phyloP scores from a whole-genome alignment of 2,113 vertebrate genomes.

The Lophochroa leadbeateri region DNA sequence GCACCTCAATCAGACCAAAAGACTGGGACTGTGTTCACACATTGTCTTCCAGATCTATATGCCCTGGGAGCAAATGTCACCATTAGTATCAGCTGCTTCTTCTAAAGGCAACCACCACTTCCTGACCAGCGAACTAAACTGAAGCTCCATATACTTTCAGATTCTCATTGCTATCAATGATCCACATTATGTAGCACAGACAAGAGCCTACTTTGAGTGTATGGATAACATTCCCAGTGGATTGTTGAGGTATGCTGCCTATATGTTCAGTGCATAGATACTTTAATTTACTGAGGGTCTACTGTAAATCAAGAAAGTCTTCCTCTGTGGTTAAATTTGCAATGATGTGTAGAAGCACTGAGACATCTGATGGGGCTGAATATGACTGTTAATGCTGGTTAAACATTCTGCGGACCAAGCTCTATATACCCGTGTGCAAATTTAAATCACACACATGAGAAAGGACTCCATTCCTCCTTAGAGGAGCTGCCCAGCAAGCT shows the following conservation, averaged over 20 bases:
- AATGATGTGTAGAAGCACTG: background rate
- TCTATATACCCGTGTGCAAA: rapidly evolving
- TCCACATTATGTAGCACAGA: background rate
- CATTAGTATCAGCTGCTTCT: background rate
- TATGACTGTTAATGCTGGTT: background rate
- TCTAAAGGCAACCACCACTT: background rate
- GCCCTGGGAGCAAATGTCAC: background rate
- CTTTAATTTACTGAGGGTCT: background rate
- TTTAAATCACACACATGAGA: rapidly evolving
- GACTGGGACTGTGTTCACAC: rapidly evolving
- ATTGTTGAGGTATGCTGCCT: background rate
- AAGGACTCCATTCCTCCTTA: background rate
- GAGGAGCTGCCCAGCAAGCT: background rate
- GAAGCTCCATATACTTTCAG: background rate
- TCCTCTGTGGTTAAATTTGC: background rate
- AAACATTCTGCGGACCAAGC: background rate
- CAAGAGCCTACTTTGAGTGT: background rate
- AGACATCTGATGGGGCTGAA: background rate
- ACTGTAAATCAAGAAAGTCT: background rate
- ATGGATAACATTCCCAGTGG: background rate
- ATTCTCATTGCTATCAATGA: background rate
- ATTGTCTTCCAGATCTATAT: background rate
- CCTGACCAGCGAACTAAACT: background rate
- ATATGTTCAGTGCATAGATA: rapidly evolving
- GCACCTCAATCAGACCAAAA: background rate